Evolutionary conservation across 2,113 vertebrate species (phyloP), one percentile per base, ranked within the genome.

Genomic region (Planiliza haematocheilus): DNA sequence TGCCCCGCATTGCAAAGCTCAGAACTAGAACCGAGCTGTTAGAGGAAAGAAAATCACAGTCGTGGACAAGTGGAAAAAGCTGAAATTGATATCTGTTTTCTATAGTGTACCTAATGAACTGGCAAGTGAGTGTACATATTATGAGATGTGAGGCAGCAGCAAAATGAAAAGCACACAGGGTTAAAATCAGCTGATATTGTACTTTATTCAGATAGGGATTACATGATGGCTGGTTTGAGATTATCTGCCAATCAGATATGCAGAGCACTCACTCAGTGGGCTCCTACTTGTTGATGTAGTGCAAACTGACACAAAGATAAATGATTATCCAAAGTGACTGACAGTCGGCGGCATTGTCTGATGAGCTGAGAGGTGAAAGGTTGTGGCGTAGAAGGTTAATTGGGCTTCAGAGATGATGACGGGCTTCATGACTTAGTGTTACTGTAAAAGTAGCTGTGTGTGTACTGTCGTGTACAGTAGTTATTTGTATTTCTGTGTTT

Each of bases 331-430:
- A 16, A 45, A 45, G 42, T 14, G 13, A 7, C 42, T 45, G 42
- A n/a, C 42, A 4, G 14, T 17, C 39, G 21, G 38, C 57, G 42
- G 37, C 1, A 14, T 14, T 58, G 3, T 21, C 17, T 42, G 50
- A 38, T 52, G 14, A 73, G 50, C 0, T 56, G 50, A 39, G 21
- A 73, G 48, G 12, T 48, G n/a, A 73, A 57, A 46, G 8, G 60
- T 41, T 9, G 16, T 39, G 39, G 39, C 16, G 41, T 1, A n/a
- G 4, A n/a, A 10, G 43, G 18, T 20, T 37, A 10, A 7, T 21
- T 2, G 0, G 55, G 60, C 48, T 45, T 46, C 34, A 55, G 10
- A 17, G 10, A 10, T 17, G n/a, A n/a, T n/a, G n/a, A n/a, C n/a
- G n/a, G n/a, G n/a, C n/a, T n/a, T n/a, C n/a, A n/a, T 42, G 38